phyloP scores from a whole-genome alignment of 2,797 vertebrate genomes.

The Synaphobranchus kaupii region DNA sequence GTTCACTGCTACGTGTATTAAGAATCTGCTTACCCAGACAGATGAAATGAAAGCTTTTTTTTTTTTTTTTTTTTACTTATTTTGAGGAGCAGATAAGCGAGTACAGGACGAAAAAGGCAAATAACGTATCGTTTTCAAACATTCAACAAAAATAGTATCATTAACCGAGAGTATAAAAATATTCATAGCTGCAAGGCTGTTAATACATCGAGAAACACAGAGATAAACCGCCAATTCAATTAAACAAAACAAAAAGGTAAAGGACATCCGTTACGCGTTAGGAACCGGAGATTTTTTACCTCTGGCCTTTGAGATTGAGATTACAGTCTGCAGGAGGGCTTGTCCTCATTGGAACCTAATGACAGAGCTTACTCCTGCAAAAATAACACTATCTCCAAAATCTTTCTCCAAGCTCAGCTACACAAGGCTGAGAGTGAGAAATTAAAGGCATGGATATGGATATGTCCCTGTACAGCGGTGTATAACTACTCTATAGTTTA shows the following conservation, averaged over 20 bases:
- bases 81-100: slow-evolving; percentile 43
- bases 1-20: slow-evolving; percentile 35
- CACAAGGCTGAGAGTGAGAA: not conserved
- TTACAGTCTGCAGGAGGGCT: slow-evolving; percentile 7
- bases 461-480: not conserved
- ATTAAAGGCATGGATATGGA: not conserved
- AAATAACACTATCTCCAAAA: not conserved
- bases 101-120: slow-evolving; percentile 40
- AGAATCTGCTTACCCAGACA: slow-evolving; percentile 45
- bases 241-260: not conserved
- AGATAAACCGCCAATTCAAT: slow-evolving; percentile 15
- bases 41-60: slow-evolving; percentile 44
- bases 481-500: not conserved
- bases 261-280: not conserved
- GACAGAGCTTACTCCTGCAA: not conserved
- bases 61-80: slow-evolving; percentile 32
- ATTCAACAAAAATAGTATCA: slow-evolving; percentile 36
- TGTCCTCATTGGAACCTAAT: not conserved
- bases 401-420: not conserved
- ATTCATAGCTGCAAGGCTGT: slow-evolving; percentile 36
- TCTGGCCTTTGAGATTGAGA: not conserved
- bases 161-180: slow-evolving; percentile 50
- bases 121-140: slow-evolving; percentile 32
- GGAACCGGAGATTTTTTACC: not conserved
- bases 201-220: slow-evolving; percentile 22